Evolutionary conservation across 2,797 vertebrate species (phyloP).

Genomic region (Heliangelus exortis): DNA sequence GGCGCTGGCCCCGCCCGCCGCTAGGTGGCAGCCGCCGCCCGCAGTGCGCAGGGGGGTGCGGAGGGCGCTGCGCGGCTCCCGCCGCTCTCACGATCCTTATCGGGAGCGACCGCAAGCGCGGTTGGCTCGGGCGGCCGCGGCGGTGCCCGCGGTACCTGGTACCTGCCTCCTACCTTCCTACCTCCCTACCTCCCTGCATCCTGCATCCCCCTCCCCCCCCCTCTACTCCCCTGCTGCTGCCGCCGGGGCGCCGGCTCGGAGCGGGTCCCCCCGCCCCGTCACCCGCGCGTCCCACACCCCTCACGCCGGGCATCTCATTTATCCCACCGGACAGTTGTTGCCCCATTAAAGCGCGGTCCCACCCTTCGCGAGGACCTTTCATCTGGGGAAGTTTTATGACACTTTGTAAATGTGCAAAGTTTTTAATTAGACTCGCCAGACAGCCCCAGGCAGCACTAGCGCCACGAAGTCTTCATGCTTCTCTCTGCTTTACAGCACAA

Average conservation of each 20-base stretch:
- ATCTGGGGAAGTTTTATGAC: constrained; percentile 95
- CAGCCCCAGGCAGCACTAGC: constrained; percentile 96
- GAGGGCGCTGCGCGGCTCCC: neutral
- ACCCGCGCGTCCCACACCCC: constrained; percentile 32
- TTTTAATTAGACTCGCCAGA: constrained; percentile 98
- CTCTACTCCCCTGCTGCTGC: too few relatives aligned
- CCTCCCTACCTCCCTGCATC: neutral
- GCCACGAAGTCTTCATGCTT: constrained; percentile 88
- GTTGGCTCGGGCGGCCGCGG: neutral
- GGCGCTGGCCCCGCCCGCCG: neutral
- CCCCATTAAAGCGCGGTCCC: constrained; percentile 86
- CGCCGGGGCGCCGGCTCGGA: neutral
- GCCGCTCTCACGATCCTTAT: constrained; percentile 28
- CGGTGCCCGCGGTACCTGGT: neutral
- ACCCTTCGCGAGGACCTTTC: constrained; percentile 89
- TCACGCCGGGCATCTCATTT: constrained; percentile 58
- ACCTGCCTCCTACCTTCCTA: too few relatives aligned
- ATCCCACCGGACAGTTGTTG: constrained; percentile 85
- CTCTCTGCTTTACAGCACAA: constrained; percentile 89
- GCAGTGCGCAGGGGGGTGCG: neutral
- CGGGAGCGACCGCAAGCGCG: neutral
- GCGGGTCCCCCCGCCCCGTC: neutral
- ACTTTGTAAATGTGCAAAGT: constrained; percentile 94
- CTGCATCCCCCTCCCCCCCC: constrained; percentile 42
- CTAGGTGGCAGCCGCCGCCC: constrained; percentile 71